Base-by-base conservation (phyloP, 1,140 invertebrate genomes). In the Sesamia nonagrioides region DNA sequence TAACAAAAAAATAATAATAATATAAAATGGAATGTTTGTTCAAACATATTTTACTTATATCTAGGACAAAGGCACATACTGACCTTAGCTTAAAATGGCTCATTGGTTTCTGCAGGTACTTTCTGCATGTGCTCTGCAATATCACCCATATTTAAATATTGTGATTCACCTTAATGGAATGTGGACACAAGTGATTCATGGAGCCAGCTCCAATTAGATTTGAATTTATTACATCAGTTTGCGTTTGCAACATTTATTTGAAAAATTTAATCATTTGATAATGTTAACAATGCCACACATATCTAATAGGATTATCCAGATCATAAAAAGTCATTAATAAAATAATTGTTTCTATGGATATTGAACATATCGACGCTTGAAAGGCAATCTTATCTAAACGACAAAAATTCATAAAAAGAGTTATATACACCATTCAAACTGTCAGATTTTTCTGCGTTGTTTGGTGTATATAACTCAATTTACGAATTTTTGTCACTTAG, bases 41-140 rank as follows among this genome's bases (percentile, higher is more conserved):
- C 79, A 79, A 15, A 73, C 21, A 75, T 21, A 9, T 56, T 9
- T 69, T 74, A 56, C 66, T 87, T 86, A 86, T 45, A 78, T 58
- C 79, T 91, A 86, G 75, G 77, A 42, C 60, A 86, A 86, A 82
- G 83, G 84, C 82, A 76, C 35, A 69, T 27, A 27, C 54, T 77
- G 72, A 83, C 80, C 83, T 85, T 80, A 82, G 56, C 73, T 54
- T 85, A 80, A 89, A 89, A 93, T 90, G 89, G 88, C 89, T 92
- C 89, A 90, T 92, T 92, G 90, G 90, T 90, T 86, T 66, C 77
- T 85, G 85, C 89, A 91, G 88, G 85, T 91, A 90, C 88, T 82
- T 50, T 77, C 86, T 83, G 84, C 84, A 84, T 82, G 68, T 79
- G 18, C 33, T 21, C 18, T 77, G 61, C 61, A 68, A 35, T 68